Percentiles rank a stretch among this genome's conserved stretches.
phyloP scores from a whole-genome alignment of 1,140 invertebrate species.

The Musca domestica region DNA sequence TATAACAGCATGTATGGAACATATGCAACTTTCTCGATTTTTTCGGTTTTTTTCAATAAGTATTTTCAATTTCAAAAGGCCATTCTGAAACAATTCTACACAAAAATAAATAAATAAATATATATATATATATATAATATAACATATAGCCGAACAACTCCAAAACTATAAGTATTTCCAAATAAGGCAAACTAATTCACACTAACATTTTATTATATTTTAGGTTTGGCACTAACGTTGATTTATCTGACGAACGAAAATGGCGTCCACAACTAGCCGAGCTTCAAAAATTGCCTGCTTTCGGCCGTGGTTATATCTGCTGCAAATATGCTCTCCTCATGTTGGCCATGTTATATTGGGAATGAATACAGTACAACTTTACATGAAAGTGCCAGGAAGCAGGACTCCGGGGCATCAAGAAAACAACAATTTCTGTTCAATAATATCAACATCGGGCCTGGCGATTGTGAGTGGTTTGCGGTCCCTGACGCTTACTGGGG shows the following conservation, averaged over 20 bases:
- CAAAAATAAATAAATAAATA: too few relatives aligned
- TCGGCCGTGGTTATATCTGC: constrained; percentile 92
- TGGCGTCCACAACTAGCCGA: constrained; percentile 93
- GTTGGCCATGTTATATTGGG: constrained; percentile 98
- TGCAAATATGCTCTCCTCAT: constrained; percentile 95
- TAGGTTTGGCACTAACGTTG: constrained; percentile 98
- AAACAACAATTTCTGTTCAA: constrained; percentile 99
- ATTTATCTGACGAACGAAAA: constrained; percentile 95
- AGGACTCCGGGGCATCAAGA: constrained; percentile 97
- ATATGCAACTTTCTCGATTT: too few relatives aligned
- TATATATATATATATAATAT: too few relatives aligned
- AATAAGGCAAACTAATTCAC: too few relatives aligned
- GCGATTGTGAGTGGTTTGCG: constrained; percentile 99
- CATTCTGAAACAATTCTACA: too few relatives aligned
- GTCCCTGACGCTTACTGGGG: constrained; percentile 99
- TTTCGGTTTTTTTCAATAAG: too few relatives aligned
- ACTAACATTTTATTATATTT: constrained; percentile 36
- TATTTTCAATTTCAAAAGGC: too few relatives aligned
- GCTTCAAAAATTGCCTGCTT: constrained; percentile 93
- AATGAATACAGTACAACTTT: constrained; percentile 99
- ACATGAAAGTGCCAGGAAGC: constrained; percentile 97
- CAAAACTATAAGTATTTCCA: too few relatives aligned
- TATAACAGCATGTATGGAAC: too few relatives aligned
- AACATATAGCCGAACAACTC: too few relatives aligned
- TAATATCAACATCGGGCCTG: constrained; percentile 99